These are phyloP conservation scores for Folsomia candida DNA, from an alignment of 2,888 invertebrate species.

Conservation along the genomic window DNA sequence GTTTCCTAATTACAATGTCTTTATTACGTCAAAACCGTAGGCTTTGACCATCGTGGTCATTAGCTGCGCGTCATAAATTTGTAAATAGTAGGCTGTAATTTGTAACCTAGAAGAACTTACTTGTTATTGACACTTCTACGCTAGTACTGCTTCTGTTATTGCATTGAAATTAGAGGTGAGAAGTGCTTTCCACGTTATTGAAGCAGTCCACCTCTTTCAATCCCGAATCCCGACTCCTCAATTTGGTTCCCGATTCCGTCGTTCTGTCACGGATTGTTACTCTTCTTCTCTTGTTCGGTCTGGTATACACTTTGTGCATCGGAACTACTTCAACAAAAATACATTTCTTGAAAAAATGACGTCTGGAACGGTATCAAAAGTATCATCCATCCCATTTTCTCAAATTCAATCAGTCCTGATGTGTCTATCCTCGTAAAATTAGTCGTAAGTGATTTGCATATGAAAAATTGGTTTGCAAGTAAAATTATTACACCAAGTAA, in stretches of 20 bases:
- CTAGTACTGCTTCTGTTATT: neutral
- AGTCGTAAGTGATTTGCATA: neutral
- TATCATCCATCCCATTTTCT: neutral
- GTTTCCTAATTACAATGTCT: neutral
- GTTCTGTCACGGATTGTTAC: too few relatives aligned
- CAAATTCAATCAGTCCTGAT: neutral
- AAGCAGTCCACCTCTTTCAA: neutral
- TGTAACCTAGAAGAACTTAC: neutral
- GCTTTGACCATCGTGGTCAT: slow-evolving; percentile 32
- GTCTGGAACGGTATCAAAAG: neutral
- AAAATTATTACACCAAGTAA: too few relatives aligned
- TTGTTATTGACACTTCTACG: neutral
- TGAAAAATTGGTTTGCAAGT: neutral
- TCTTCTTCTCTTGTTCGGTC: neutral
- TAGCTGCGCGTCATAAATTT: slow-evolving; percentile 14
- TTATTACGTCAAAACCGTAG: neutral
- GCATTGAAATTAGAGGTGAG: neutral
- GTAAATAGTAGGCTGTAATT: slow-evolving; percentile 6
- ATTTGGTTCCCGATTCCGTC: too few relatives aligned
- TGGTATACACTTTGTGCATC: neutral
- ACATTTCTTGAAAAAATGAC: neutral
- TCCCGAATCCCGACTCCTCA: too few relatives aligned
- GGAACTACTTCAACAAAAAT: neutral
- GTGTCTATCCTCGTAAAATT: neutral
- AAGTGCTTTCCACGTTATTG: neutral